These are phyloP conservation scores for Salvator merianae DNA, from an alignment of 2,113 vertebrate species.

Conservation along the genomic window DNA sequence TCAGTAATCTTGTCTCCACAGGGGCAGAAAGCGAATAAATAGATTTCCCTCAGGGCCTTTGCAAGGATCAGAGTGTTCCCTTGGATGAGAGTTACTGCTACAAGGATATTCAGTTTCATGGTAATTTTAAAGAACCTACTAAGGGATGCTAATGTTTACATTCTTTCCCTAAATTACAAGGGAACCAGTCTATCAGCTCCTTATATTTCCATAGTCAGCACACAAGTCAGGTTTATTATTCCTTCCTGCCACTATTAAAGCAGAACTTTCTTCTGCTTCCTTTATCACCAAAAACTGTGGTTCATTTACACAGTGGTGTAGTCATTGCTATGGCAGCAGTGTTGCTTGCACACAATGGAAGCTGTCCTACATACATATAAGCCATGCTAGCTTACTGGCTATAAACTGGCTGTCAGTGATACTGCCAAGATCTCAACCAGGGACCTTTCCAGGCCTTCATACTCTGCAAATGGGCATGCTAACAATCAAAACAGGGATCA, in stretches of 20 bases:
- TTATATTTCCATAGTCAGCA: not conserved
- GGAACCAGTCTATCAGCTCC: not conserved
- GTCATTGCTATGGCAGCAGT: not conserved
- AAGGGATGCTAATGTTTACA: not conserved
- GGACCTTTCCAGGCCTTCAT: not conserved
- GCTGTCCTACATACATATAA: not conserved
- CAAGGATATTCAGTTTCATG: constrained; percentile 33
- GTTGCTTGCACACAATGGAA: not conserved
- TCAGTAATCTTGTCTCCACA: constrained; percentile 31
- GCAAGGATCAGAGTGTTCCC: not conserved
- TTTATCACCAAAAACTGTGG: not conserved
- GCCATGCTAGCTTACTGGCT: not conserved
- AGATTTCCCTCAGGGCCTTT: constrained; percentile 5
- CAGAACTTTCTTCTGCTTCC: not conserved
- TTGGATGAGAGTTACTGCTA: not conserved
- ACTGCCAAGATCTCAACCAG: not conserved
- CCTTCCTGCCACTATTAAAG: not conserved
- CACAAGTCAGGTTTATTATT: not conserved
- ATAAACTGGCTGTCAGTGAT: not conserved
- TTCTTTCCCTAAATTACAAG: not conserved
- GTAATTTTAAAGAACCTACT: constrained; percentile 40
- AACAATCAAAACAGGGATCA: not conserved
- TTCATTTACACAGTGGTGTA: not conserved
- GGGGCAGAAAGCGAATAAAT: constrained; percentile 11
- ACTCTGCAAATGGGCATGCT: not conserved